Evolutionary conservation across 1,140 invertebrate species (phyloP).

Genomic region (Saccostrea glomerata): DNA sequence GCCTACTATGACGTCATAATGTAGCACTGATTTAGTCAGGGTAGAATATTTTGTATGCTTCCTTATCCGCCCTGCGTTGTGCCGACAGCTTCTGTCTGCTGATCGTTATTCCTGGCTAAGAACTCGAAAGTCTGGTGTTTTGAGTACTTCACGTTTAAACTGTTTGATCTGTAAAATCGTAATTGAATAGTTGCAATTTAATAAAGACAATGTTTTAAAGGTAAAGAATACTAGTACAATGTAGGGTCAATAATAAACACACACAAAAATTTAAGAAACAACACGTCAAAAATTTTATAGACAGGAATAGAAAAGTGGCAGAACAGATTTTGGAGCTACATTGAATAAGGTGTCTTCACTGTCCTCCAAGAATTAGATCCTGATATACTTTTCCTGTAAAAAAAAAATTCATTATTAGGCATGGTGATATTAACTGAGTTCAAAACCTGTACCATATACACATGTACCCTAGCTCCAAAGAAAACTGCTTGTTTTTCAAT

Average conservation of each 20-base stretch:
- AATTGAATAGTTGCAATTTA: neutral
- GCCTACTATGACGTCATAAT: too few relatives aligned
- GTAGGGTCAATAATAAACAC: neutral
- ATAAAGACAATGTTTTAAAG: neutral
- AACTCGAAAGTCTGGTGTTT: too few relatives aligned
- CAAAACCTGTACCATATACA: too few relatives aligned
- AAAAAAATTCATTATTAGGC: neutral
- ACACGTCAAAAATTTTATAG: neutral
- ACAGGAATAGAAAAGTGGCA: neutral
- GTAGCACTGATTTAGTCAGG: too few relatives aligned
- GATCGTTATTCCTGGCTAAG: too few relatives aligned
- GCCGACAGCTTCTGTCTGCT: too few relatives aligned
- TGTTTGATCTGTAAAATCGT: neutral
- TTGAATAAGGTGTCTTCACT: neutral
- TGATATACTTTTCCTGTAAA: neutral
- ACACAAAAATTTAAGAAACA: neutral
- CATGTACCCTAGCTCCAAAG: too few relatives aligned
- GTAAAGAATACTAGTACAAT: neutral
- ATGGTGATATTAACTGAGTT: too few relatives aligned
- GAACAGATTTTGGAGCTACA: neutral
- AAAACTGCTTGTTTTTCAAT: too few relatives aligned
- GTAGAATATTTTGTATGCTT: too few relatives aligned
- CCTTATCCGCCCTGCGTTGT: too few relatives aligned
- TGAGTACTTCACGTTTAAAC: neutral
- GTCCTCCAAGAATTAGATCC: neutral